Evolutionary conservation across 2,888 invertebrate genomes (phyloP).

Genomic region (Philereme vetulata): DNA sequence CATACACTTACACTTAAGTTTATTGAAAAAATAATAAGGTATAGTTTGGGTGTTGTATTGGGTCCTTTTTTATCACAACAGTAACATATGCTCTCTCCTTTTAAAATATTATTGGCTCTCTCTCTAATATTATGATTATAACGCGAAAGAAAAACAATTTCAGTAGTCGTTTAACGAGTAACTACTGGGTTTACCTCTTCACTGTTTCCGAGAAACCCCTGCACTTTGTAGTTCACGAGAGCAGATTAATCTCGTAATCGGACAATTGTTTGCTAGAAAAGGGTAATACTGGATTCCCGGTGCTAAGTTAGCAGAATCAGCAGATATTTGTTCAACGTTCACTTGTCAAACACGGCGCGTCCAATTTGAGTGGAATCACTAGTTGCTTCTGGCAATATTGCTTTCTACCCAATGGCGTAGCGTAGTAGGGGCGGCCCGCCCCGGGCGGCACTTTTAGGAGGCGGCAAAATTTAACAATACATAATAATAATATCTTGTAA

Average conservation of each 20-base stretch:
- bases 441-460: no score
- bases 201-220: slow-evolving; percentile 15
- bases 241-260: slow-evolving; percentile 8
- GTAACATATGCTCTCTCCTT: no score
- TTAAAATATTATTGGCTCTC: no score
- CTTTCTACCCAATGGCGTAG: no score
- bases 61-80: no score
- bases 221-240: slow-evolving; percentile 2
- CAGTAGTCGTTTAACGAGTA: no score
- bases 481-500: no score
- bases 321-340: slow-evolving; percentile 16
- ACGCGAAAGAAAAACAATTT: slow-evolving; percentile 12
- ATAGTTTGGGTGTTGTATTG: no score
- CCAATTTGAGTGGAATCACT: slow-evolving; percentile 32
- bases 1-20: no score
- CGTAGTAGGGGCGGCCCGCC: no score
- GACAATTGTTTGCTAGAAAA: slow-evolving; percentile 10
- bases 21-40: no score
- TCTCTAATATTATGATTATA: neutral
- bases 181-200: slow-evolving; percentile 14
- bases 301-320: slow-evolving; percentile 11
- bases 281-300: slow-evolving; percentile 1
- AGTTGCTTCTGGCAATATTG: slow-evolving; percentile 32
- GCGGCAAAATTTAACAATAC: no score
- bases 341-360: slow-evolving; percentile 12